Evolutionary conservation across 2,113 vertebrate species (phyloP), one percentile per base, ranked within the genome.

Genomic region (Hemiprocne comata): DNA sequence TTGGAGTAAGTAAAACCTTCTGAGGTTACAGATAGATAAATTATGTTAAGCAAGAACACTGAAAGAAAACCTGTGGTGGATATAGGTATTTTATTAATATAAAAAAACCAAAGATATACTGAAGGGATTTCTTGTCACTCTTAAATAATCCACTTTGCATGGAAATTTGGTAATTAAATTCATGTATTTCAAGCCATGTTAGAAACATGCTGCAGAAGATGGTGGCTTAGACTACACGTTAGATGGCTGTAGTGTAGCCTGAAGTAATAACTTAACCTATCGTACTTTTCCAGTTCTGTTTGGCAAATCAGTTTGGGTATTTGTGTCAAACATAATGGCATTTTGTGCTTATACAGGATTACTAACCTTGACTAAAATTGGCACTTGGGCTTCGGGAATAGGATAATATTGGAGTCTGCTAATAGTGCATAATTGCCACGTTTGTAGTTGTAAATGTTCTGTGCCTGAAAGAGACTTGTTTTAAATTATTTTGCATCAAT

Each of bases 261-360:
- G 72, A 77, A 92, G 80, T 80, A 83, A 64, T 64, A 93, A 95
- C 51, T 93, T 81, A 54, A 94, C 57, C 76, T 90, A 29, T 92
- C 17, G 7, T 84, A 74, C 55, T 86, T 69, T 77, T 78, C 46
- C 67, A 44, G 76, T 86, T 80, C 89, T 89, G 81, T 89, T 48
- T 89, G 87, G 87, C 93, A 94, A 58, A 31, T 87, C 78, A 36
- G 19, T 72, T 65, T 91, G 84, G 69, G 77, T 85, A 75, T 94
- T 94, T 89, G 93, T 85, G 77, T 94, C 87, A 94, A 93, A 86
- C 31, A 74, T 89, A 92, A 94, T 89, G 84, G 61, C 76, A 84
- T 96, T 95, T 94, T 87, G 91, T 92, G 77, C 87, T 97, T 91
- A 87, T 65, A 51, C n/a, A 46, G 71, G 78, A 91, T 95, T 94